Base-by-base conservation (phyloP, 1,140 invertebrate genomes). In the Daktulosphaira vitifoliae region DNA sequence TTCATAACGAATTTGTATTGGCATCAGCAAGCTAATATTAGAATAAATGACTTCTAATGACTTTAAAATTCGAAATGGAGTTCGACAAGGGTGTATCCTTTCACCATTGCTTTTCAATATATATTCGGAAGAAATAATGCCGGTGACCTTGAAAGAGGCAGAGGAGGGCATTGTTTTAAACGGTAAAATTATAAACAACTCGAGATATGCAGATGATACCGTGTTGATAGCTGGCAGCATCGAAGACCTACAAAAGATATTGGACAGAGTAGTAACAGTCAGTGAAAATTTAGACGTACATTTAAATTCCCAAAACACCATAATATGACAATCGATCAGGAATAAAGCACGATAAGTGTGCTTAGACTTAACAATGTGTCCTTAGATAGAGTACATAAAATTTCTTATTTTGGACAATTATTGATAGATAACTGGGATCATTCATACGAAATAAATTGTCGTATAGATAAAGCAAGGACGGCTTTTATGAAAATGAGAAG, bases 41-140 rank as follows among this genome's bases (percentile, higher is more conserved):
- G n/a, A 42, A 42, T 42, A 42, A 42, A 42, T 42, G 4, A 42
- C 39, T 42, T 42, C 39, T 11, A 42, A 42, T 33, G 16, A 38
- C 38, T 39, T 18, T 56, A 20, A 38, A 56, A 52, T 67, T 33
- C 22, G 33, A 65, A 16, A 37, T 26, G 33, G 66, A 22, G 54
- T 67, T 62, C 39, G 66, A 23, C 66, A 67, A 15, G 66, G 56
- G 6, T 65, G 66, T 44, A 65, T 65, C 13, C 37, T 65, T 18
- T 65, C 54, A 2, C 71, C 70, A 18, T 65, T 72, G 13, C 68
- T 75, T 23, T 73, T 74, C 65, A 72, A 73, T 56, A 16, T 73
- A 23, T 74, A 74, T 65, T 59, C 26, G 39, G 64, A 68, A 44
- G 7, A 62, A 23, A 52, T 46, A 37, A 38, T 22, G n/a, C 16